These are phyloP conservation scores for Oncorhynchus clarkii DNA, from an alignment of 2,113 vertebrate species.

Conservation along the genomic window DNA sequence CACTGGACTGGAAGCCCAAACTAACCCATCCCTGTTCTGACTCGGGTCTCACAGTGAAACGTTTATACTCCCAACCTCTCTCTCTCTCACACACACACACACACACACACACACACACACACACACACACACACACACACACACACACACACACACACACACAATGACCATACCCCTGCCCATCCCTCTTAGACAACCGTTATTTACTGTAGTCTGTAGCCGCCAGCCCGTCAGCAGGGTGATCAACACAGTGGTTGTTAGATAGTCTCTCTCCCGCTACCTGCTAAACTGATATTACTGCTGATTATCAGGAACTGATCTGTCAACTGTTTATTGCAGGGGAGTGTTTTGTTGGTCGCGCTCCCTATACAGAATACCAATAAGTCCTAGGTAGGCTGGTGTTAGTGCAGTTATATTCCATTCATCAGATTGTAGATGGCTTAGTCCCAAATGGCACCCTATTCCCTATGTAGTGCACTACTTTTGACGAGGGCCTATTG, in stretches of 20 bases:
- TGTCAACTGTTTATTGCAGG: neutral
- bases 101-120: too few species aligned
- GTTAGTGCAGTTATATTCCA: neutral
- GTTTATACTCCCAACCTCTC: neutral
- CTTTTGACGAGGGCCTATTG: too few species aligned
- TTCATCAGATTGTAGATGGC: neutral
- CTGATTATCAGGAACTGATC: conserved; percentile 13
- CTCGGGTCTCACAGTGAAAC: neutral
- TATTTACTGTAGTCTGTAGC: neutral
- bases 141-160: too few species aligned
- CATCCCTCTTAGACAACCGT: neutral
- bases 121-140: too few species aligned
- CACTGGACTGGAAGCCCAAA: neutral
- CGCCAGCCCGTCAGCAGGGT: neutral
- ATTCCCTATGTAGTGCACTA: too few species aligned
- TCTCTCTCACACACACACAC: too few species aligned
- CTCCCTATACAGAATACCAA: conserved; percentile 2
- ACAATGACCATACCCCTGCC: neutral
- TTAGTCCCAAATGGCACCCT: neutral
- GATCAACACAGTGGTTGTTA: neutral
- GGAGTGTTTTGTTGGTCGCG: neutral
- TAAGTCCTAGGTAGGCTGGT: neutral
- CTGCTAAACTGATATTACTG: neutral
- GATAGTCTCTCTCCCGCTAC: too few species aligned
- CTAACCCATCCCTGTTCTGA: neutral